A percentile compares a stretch with the other conserved stretches of the same genome.
phyloP scores from a whole-genome alignment of 2,797 vertebrate genomes.

The Chromobotia macracanthus region DNA sequence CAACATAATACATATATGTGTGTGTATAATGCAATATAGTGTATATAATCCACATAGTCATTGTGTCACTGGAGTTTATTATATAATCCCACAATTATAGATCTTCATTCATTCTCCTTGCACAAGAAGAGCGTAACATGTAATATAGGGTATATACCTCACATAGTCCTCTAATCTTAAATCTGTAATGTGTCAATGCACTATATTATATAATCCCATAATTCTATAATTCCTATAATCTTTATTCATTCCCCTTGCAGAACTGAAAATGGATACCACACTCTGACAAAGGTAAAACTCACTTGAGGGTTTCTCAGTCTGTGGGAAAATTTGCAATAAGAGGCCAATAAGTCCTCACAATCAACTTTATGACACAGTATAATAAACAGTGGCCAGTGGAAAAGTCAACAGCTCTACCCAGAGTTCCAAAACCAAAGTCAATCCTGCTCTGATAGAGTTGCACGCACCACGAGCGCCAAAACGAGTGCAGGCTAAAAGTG shows the following conservation, averaged over 20 bases:
- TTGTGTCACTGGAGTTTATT: too few species aligned
- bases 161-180: too few species aligned
- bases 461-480: background rate
- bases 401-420: slow-evolving; percentile 52
- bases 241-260: slow-evolving; percentile 61
- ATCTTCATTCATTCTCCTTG: too few species aligned
- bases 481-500: background rate
- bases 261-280: slow-evolving; percentile 77
- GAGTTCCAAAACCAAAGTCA: slow-evolving; percentile 38
- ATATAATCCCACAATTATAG: too few species aligned
- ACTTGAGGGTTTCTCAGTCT: slow-evolving; percentile 3
- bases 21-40: too few species aligned
- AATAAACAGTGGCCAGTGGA: slow-evolving; percentile 48
- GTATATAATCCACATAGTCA: too few species aligned
- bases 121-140: too few species aligned
- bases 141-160: too few species aligned
- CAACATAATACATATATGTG: too few species aligned
- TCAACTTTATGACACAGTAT: slow-evolving; percentile 34
- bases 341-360: slow-evolving; percentile 28
- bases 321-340: slow-evolving; percentile 38
- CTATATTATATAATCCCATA: background rate
- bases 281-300: slow-evolving; percentile 72
- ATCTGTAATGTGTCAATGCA: background rate
- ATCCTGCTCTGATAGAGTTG: slow-evolving; percentile 15
- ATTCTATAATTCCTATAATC: slow-evolving; percentile 14